A percentile compares a stretch with the other conserved stretches of the same genome.
phyloP scores from a whole-genome alignment of 2,113 vertebrate genomes.

The Rhipidura dahli region DNA sequence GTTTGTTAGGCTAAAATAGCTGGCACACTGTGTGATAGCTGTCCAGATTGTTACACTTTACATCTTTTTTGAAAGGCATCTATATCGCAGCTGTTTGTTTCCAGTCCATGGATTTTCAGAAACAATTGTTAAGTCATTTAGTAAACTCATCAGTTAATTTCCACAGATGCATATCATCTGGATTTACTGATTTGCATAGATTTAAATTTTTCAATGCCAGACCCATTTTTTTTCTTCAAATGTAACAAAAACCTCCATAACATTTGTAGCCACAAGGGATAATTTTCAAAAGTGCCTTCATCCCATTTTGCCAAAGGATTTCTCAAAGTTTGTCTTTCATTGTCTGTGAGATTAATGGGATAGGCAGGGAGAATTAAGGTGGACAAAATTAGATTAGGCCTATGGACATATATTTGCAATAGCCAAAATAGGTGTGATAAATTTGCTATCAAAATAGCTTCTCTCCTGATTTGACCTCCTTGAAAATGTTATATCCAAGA shows the following conservation, averaged over 20 bases:
- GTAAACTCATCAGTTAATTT: conserved; percentile 53
- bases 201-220: neutral
- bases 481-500: neutral
- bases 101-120: conserved; percentile 21
- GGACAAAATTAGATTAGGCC: neutral
- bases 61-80: conserved; percentile 5
- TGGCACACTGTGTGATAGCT: neutral
- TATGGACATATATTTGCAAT: neutral
- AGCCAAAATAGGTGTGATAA: neutral
- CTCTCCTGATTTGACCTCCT: neutral
- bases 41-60: conserved; percentile 17
- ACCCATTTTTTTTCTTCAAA: neutral
- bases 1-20: neutral
- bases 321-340: neutral
- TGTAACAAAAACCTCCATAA: neutral
- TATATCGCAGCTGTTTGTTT: conserved; percentile 41
- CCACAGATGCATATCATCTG: conserved; percentile 39
- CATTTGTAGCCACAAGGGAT: neutral
- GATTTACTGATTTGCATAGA: conserved; percentile 32
- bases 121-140: conserved; percentile 48
- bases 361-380: neutral
- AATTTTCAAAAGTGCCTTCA: neutral
- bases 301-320: neutral
- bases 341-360: neutral
- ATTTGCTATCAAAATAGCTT: neutral